These are phyloP conservation scores for Eriosoma lanigerum DNA, from an alignment of 1,140 invertebrate genomes.

Conservation along the genomic window DNA sequence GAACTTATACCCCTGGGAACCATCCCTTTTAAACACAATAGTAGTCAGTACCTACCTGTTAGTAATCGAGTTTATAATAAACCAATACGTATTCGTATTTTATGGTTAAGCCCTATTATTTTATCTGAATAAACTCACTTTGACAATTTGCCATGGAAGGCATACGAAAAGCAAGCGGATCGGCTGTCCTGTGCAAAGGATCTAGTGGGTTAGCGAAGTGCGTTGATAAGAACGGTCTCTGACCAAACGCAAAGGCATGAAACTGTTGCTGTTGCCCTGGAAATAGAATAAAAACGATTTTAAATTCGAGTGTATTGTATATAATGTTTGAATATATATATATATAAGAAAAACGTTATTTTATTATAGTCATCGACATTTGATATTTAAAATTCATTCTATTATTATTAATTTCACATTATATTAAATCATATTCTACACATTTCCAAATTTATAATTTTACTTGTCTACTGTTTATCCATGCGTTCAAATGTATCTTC, in stretches of 20 bases:
- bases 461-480: not conserved
- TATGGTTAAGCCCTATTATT: not conserved
- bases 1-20: slow-evolving; percentile 31
- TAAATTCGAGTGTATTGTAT: no score
- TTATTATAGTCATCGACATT: no score
- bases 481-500: slow-evolving; percentile 5
- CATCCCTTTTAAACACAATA: not conserved
- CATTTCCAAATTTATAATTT: not conserved
- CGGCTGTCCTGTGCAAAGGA: slow-evolving; percentile 63
- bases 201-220: slow-evolving; percentile 65
- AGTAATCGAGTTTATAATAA: not conserved
- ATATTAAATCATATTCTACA: not conserved
- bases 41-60: not conserved
- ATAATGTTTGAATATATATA: no score
- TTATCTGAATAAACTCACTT: slow-evolving; percentile 69
- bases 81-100: not conserved
- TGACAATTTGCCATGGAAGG: slow-evolving; percentile 83
- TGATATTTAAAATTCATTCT: no score
- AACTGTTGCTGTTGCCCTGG: slow-evolving; percentile 90
- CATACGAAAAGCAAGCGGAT: slow-evolving; percentile 81
- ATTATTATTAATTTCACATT: not conserved
- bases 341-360: no score
- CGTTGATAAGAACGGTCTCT: slow-evolving; percentile 80
- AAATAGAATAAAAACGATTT: slow-evolving; percentile 54
- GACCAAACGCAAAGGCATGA: slow-evolving; percentile 82